Evolutionary conservation across 2,113 vertebrate genomes (phyloP).

Genomic region (Speoplatyrhinus poulsoni): DNA sequence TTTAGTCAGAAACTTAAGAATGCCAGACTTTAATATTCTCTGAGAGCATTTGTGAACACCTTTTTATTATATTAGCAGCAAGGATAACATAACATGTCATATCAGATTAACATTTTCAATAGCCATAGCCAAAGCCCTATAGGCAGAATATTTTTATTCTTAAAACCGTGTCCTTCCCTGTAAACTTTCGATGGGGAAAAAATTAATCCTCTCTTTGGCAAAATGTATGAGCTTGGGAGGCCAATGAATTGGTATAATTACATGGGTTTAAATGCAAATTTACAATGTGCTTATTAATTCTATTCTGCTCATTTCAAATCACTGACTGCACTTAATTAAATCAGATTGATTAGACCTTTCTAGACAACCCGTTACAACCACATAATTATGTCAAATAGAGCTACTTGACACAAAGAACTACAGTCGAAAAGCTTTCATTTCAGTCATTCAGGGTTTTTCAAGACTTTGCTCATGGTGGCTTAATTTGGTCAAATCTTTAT

Average conservation of each 20-base stretch:
- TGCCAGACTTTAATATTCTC: not conserved
- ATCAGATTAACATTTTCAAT: not conserved
- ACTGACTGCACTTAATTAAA: conserved; percentile 86
- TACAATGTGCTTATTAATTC: conserved; percentile 85
- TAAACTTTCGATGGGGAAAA: conserved; percentile 26
- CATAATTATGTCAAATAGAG: conserved; percentile 84
- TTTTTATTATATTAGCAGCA: not conserved
- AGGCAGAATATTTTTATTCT: conserved; percentile 8
- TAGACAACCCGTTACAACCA: conserved; percentile 79
- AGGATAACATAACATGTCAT: not conserved
- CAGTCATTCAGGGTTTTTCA: conserved; percentile 42
- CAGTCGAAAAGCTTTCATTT: conserved; percentile 50
- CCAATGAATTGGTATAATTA: conserved; percentile 79
- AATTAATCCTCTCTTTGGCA: conserved; percentile 45
- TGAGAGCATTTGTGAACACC: not conserved
- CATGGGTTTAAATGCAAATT: conserved; percentile 80
- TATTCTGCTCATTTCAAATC: conserved; percentile 83
- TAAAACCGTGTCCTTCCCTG: conserved; percentile 23
- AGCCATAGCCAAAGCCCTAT: not conserved
- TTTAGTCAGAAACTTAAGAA: not conserved
- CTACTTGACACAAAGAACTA: conserved; percentile 74
- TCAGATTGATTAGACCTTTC: conserved; percentile 85
- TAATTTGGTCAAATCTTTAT: not conserved
- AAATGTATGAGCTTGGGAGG: conserved; percentile 64
- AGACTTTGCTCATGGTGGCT: conserved; percentile 10